Base-by-base conservation (phyloP, 2,888 invertebrate species). In the Eristalinus sepulchralis region DNA sequence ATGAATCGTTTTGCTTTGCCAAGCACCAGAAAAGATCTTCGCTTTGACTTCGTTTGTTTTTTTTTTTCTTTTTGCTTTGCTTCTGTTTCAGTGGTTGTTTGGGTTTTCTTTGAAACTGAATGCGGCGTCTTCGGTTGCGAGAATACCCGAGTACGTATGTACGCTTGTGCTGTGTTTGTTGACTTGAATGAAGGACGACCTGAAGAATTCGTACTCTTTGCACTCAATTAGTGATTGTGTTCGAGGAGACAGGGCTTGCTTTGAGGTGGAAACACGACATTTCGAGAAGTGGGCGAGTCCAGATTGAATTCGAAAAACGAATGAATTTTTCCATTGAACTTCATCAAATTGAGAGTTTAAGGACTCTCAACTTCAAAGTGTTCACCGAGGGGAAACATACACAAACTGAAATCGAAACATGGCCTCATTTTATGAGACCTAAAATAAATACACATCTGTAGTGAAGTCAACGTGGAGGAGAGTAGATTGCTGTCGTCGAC, bases 1-100 rank as follows among this genome's bases (percentile, higher is more conserved):
- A 33, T 22, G 53, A 72, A 31, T 72, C 73, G 55, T 73, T 73
- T 73, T 55, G 53, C 34, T 64, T 73, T 64, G 2, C 2, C n/a
- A 20, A 11, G 27, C 11, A 55, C 24, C 13, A 24, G 27, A 57
- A 33, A 11, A 53, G 6, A 24, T 31, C 47, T 47, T 47, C 47
- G n/a, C 17, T 17, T 17, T 5, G 17, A 17, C 17, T 47, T 47
- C 17, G 39, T 39, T n/a, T n/a, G n/a, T n/a, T 27, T 27, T 27
- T 27, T 27, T 27, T 27, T 27, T 27, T 2, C 27, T 47, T 47
- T 47, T 47, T n/a, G 47, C 17, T 47, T 47, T 47, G 47, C 31
- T 63, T 72, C 33, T 63, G 55, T 64, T 36, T 33, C 11, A 8
- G 34, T 53, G 53, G 63, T 73, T 47, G 47, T 17, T 47, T 17